Conservation (phyloP, 2,113 vertebrate species). For the Machaerirhynchus nigripectus region DNA sequence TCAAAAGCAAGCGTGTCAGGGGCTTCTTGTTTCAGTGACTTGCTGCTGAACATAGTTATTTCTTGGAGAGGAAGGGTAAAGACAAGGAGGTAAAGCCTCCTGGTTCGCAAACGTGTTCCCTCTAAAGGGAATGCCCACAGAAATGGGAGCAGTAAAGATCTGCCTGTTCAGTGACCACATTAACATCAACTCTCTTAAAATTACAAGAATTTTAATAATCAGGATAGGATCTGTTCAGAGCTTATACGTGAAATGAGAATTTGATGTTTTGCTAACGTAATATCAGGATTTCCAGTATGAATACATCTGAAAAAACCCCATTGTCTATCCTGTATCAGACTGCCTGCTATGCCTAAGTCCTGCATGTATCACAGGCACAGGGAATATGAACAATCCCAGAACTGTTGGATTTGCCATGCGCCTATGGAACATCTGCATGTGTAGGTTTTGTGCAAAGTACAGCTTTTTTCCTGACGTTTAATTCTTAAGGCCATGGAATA, state of each 20-base stretch:
- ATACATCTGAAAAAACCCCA: neutral
- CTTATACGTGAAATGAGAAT: neutral
- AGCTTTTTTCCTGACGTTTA: neutral
- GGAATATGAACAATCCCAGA: neutral
- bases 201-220: neutral
- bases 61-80: neutral
- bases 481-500: neutral
- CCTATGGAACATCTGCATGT: neutral
- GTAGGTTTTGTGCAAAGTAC: neutral
- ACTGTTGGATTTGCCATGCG: rapidly evolving
- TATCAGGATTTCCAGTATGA: neutral
- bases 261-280: neutral
- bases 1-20: neutral
- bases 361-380: neutral
- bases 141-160: neutral
- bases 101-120: neutral
- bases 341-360: neutral
- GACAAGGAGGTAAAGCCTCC: neutral
- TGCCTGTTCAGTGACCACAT: neutral
- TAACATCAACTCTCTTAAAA: neutral
- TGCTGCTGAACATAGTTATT: neutral
- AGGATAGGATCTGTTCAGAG: neutral
- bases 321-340: neutral
- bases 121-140: neutral
- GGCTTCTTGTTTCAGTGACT: neutral